Base-by-base conservation (phyloP, 2,888 invertebrate genomes). In the Eupithecia abbreviata region DNA sequence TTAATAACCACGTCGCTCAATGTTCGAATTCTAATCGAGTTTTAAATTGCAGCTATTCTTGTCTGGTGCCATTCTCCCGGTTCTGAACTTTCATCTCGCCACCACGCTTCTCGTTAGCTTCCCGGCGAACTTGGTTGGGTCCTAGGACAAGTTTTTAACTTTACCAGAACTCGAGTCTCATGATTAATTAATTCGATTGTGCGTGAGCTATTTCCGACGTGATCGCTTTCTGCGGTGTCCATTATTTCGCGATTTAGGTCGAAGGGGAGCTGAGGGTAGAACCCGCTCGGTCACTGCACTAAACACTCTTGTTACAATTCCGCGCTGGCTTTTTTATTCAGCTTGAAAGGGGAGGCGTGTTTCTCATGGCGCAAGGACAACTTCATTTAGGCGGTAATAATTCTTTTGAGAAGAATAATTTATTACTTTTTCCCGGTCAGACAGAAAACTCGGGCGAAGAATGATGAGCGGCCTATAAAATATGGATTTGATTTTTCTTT, bases 131-230 rank as follows among this genome's bases (percentile, higher is more conserved):
- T 95, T 93, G 81, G 85, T 78, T 90, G 84, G 82, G 87, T 89
- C 91, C 88, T 92, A 85, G 88, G 88, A 90, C 88, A 92, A 93
- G 90, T 92, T 93, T 95, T 94, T 93, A 93, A 94, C 92, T 94
- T 89, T 78, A 85, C 84, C 83, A 85, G 85, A 89, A 90, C 90
- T 90, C 87, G 90, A 87, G 90, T 90, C 89, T 90, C 89, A 90
- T 93, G 94, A 95, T 94, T 94, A 95, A 95, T 95, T 94, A 94
- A 95, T 93, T 93, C 88, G 92, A 94, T 94, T 95, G 92, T 93
- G 89, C 91, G 89, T 91, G 88, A 91, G 91, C 90, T 92, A 90
- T 91, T 90, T 87, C 90, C 88, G 89, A 89, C 89, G 88, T 88
- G 90, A 90, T 91, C 89, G 89, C 84, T 89, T 86, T 84, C 88